phyloP scores from a whole-genome alignment of 1,140 invertebrate species.

The Lamellibrachia luymesi region DNA sequence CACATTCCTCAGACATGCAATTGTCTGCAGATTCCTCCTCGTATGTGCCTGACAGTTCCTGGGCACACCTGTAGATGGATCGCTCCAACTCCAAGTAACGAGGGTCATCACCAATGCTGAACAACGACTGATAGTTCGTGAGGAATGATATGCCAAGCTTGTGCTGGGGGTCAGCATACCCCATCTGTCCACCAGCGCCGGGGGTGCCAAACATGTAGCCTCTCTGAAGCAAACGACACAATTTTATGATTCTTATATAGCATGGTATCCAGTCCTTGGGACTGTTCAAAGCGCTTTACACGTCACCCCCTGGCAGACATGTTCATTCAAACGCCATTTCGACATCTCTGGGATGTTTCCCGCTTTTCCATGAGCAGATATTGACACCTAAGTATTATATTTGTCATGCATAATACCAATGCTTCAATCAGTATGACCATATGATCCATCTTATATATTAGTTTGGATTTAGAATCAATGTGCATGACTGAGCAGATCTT shows the following conservation, averaged over 20 bases:
- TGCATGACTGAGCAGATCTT: no score
- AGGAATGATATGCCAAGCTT: slow-evolving; percentile 41
- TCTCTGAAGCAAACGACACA: slow-evolving; percentile 3
- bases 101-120: slow-evolving; percentile 12
- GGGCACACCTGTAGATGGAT: slow-evolving; percentile 13
- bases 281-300: no score
- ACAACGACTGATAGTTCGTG: slow-evolving; percentile 34
- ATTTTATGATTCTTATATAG: no score
- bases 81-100: background rate
- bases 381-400: background rate
- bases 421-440: background rate
- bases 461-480: background rate
- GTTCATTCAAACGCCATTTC: no score
- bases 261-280: no score
- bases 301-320: no score
- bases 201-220: slow-evolving; percentile 42
- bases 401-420: background rate
- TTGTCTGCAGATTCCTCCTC: background rate
- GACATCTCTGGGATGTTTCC: no score
- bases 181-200: slow-evolving; percentile 46
- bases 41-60: background rate
- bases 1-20: no score
- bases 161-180: slow-evolving; percentile 38
- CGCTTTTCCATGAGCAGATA: no score
- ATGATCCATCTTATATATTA: background rate